Conservation (phyloP, 1,140 invertebrate species). For the Helicoverpa zea region DNA sequence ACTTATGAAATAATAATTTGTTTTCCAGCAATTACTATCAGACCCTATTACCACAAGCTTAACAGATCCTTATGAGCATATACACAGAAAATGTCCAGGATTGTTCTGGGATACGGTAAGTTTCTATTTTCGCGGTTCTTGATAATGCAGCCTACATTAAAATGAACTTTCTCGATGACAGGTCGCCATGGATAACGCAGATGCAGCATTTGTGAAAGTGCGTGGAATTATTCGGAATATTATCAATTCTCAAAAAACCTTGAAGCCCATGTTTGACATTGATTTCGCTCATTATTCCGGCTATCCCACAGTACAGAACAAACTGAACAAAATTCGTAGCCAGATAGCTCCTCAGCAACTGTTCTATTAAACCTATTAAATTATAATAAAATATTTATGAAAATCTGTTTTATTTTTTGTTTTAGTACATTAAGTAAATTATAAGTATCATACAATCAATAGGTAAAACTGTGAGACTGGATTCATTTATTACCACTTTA, state of each 20-base stretch:
- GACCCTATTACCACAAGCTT: conserved; percentile 65
- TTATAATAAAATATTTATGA: conserved; percentile 65
- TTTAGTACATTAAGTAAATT: conserved; percentile 72
- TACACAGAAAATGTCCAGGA: conserved; percentile 74
- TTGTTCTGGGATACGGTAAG: conserved; percentile 79
- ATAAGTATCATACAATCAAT: conserved; percentile 69
- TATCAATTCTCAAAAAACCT: conserved; percentile 66
- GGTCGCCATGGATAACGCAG: conserved; percentile 74
- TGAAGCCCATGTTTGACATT: conserved; percentile 77
- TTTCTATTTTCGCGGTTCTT: background rate
- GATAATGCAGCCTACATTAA: too few species aligned
- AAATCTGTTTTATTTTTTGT: conserved; percentile 74
- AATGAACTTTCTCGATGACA: conserved; percentile 43
- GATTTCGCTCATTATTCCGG: conserved; percentile 70
- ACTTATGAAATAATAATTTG: too few species aligned
- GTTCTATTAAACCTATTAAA: conserved; percentile 70
- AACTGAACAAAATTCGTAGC: conserved; percentile 63
- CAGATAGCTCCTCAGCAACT: conserved; percentile 75
- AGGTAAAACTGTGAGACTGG: conserved; percentile 62
- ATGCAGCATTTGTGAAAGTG: conserved; percentile 70
- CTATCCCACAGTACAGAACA: conserved; percentile 66
- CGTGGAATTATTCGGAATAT: conserved; percentile 74
- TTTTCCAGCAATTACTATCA: conserved; percentile 58
- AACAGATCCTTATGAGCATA: conserved; percentile 75
- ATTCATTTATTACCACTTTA: conserved; percentile 67